Evolutionary conservation across 2,888 invertebrate species (phyloP).

Genomic region (Idaea aversata): DNA sequence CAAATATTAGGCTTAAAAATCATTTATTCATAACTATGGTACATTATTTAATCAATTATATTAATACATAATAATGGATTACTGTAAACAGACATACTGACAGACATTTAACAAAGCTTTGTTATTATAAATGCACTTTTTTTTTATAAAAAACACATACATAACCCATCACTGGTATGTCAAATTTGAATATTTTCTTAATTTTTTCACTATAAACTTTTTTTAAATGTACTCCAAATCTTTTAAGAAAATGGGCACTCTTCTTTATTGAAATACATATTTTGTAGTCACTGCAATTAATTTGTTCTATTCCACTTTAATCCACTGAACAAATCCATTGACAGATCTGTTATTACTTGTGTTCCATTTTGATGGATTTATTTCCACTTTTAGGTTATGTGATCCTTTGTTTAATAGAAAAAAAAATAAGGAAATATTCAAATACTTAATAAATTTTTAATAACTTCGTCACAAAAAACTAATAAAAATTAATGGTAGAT

Average conservation of each 20-base stretch:
- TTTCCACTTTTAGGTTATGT: too few relatives aligned
- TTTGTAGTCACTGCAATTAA: too few relatives aligned
- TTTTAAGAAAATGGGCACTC: background rate
- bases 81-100: conserved; percentile 61
- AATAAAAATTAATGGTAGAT: too few relatives aligned
- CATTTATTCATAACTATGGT: conserved; percentile 77
- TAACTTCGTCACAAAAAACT: too few relatives aligned
- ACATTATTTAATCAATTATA: conserved; percentile 66
- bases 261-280: too few relatives aligned
- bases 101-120: conserved; percentile 56
- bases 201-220: conserved; percentile 17
- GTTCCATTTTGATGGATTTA: too few relatives aligned
- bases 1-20: conserved; percentile 68
- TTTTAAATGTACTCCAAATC: conserved; percentile 7
- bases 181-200: conserved; percentile 10
- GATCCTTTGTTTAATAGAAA: too few relatives aligned
- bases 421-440: too few relatives aligned
- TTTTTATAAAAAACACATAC: conserved; percentile 30
- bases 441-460: too few relatives aligned
- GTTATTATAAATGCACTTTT: conserved; percentile 63
- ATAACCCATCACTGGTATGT: conserved; percentile 18
- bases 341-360: too few relatives aligned
- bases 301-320: too few relatives aligned
- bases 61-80: conserved; percentile 67
- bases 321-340: too few relatives aligned